Base-by-base conservation (phyloP, 2,113 vertebrate genomes). In the Bos indicus region DNA sequence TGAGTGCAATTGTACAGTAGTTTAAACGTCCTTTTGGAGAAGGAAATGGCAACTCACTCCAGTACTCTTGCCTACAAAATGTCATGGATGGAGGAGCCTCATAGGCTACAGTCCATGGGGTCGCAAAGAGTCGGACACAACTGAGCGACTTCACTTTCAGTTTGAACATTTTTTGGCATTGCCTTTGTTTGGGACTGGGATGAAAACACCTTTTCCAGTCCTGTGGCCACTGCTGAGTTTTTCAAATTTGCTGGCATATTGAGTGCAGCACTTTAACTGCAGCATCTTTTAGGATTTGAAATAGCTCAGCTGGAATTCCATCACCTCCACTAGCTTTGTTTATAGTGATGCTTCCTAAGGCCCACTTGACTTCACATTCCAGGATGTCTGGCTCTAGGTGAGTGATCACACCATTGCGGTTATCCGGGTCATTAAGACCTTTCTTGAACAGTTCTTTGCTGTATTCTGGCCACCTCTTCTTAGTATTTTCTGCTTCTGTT, bases 391-490 rank as follows among this genome's bases (percentile, higher is more conserved):
- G 64, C 19, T 71, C 64, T 71, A 36, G 64, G 6, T 36, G 64
- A 71, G 19, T 71, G 64, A 23, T 23, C 0, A 21, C 17, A 71
- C 9, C n/a, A 23, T 36, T 1, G 19, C 2, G 1, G 64, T 36
- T 36, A 71, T 36, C 64, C 0, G 9, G 64, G 64, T 21, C n/a
- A 71, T 21, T 6, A 21, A 36, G 9, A 6, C 9, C n/a, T 71
- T 21, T 36, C n/a, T 21, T 21, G 10, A 1, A 6, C n/a, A 36
- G n/a, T 11, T 21, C n/a, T 36, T 21, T 21, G n/a, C 9, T 71
- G 17, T 36, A 36, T 36, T 40, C 67, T 10, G 23, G 67, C 67
- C 67, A 2, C 67, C 67, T 36, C n/a, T 67, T n/a, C 33, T 36
- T 36, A 71, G 33, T 36, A 40, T 71, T 0, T 23, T 21, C 67